Evolutionary conservation across 2,797 vertebrate genomes (phyloP), one percentile per base, ranked within the genome.

Genomic region (Artibeus jamaicensis): DNA sequence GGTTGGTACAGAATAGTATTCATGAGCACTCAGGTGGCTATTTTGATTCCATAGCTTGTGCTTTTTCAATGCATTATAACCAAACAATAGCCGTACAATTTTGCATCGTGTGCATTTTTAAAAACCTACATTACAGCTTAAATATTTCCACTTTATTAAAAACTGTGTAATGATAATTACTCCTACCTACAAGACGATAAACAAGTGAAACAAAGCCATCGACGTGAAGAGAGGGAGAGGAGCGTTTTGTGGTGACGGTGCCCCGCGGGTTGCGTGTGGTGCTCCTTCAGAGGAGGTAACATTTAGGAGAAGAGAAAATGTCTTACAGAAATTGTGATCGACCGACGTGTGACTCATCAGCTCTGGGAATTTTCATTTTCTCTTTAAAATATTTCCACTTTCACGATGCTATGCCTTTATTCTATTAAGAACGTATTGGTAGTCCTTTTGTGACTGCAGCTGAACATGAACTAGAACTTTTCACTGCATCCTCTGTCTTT

Each of bases 121-220:
- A 76, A 88, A 89, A 74, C 29, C 50, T 37, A 57, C 1, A n/a
- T 73, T 65, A 86, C 18, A 67, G 67, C 9, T 48, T 65, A 78
- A 62, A 34, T 79, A 48, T 83, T 88, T 57, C 19, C 8, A 68
- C 65, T 86, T 84, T 88, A 86, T 88, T 91, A 59, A 85, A 96
- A 74, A 88, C 10, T 44, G 39, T 89, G 42, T 24, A 85, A n/a
- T 89, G 68, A 46, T 76, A 67, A 89, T 78, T 57, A 59, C 12
- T 94, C 46, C 48, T 73, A 14, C 18, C 71, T 87, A 34, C 11
- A 57, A 73, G 53, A 44, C 21, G 59, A 12, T 53, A 73, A 77
- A 53, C 37, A 67, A 70, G 48, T 46, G 26, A 50, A 91, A 67
- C 26, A 44, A 84, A 85, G 71, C 37, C 57, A 68, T 50, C 39